A percentile compares a stretch with the other conserved stretches of the same genome.
These are phyloP conservation scores for Fabriciana adippe DNA, from an alignment of 2,888 invertebrate genomes.

Conservation along the genomic window DNA sequence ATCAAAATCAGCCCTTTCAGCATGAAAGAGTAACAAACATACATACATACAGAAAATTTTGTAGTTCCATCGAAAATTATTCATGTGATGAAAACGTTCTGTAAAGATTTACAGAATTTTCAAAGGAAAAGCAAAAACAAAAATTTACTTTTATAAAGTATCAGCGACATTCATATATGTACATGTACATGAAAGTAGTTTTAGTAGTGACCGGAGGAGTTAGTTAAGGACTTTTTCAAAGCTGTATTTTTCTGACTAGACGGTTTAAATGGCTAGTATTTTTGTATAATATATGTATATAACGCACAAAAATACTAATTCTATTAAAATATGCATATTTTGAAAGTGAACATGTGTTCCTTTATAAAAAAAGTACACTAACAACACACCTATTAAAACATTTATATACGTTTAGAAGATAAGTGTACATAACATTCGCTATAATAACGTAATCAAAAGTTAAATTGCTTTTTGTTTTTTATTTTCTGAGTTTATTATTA, in stretches of 20 bases:
- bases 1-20: too few species aligned
- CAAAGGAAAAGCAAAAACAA: constrained; percentile 5
- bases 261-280: background rate
- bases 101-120: constrained; percentile 1
- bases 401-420: too few species aligned
- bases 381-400: too few species aligned
- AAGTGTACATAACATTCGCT: too few species aligned
- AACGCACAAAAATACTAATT: too few species aligned
- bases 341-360: too few species aligned
- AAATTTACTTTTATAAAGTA: constrained; percentile 3
- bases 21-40: background rate
- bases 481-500: too few species aligned
- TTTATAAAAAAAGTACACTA: too few species aligned
- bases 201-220: constrained; percentile 2
- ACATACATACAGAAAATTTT: background rate
- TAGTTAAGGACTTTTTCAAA: background rate
- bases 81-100: background rate
- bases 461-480: too few species aligned
- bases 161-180: background rate
- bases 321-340: too few species aligned
- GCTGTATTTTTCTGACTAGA: background rate
- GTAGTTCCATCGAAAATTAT: background rate
- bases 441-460: too few species aligned
- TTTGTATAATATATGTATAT: background rate
- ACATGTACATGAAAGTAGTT: background rate